Conservation (phyloP, 2,888 invertebrate genomes). For the Dryadula phaetusa region DNA sequence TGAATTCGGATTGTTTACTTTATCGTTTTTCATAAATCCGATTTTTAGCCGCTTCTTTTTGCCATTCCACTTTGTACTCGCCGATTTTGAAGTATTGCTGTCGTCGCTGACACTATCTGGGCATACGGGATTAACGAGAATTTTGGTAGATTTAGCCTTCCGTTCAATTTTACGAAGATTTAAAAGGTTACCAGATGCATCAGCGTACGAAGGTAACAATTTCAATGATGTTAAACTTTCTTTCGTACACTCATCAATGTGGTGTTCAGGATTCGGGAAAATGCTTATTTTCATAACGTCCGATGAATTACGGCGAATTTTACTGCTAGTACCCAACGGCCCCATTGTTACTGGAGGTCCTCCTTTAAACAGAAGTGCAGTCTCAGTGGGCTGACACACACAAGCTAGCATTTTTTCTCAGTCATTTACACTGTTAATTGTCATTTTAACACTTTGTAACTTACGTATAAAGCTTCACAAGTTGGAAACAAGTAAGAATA, state of each 20-base stretch:
- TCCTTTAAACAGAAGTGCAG: constrained; percentile 80
- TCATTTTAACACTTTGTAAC: constrained; percentile 61
- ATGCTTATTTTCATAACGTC: constrained; percentile 71
- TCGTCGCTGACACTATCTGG: constrained; percentile 77
- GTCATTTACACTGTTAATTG: constrained; percentile 60
- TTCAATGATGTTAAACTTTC: constrained; percentile 65
- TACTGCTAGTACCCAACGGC: constrained; percentile 77
- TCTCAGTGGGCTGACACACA: constrained; percentile 87
- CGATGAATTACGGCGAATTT: constrained; percentile 67
- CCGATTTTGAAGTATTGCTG: constrained; percentile 69
- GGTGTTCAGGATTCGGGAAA: constrained; percentile 61
- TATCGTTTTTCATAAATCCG: constrained; percentile 59
- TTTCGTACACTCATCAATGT: constrained; percentile 64
- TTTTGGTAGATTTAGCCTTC: constrained; percentile 79
- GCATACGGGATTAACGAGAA: constrained; percentile 78
- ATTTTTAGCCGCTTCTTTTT: constrained; percentile 78
- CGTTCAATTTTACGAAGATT: constrained; percentile 78
- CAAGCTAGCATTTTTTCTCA: constrained; percentile 86
- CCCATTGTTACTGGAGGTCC: constrained; percentile 82
- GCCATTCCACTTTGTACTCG: constrained; percentile 73
- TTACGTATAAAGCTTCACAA: constrained; percentile 42
- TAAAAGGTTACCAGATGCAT: constrained; percentile 68
- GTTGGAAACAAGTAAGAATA: constrained; percentile 35
- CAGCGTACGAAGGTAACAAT: constrained; percentile 67
- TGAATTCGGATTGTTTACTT: constrained; percentile 56